phyloP scores from a whole-genome alignment of 2,113 vertebrate species.

The Otolemur garnettii region DNA sequence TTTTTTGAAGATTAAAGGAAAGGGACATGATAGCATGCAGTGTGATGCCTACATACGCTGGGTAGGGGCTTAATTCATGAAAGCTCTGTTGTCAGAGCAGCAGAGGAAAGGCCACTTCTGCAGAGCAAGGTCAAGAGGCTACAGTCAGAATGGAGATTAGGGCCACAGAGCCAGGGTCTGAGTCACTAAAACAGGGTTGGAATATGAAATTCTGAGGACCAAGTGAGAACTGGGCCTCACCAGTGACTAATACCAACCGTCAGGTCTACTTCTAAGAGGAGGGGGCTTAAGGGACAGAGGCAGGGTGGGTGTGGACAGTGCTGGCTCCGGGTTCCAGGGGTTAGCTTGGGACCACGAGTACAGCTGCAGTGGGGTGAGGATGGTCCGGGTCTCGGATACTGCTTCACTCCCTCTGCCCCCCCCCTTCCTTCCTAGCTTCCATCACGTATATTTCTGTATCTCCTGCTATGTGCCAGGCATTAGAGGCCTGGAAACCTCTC shows the following conservation, averaged over 20 bases:
- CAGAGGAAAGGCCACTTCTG: not conserved
- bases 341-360: not conserved
- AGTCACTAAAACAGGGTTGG: not conserved
- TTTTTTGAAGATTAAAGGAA: not conserved
- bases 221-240: not conserved
- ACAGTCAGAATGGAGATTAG: not conserved
- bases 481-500: not conserved
- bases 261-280: not conserved
- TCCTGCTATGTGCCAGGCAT: not conserved
- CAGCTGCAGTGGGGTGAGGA: not conserved
- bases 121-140: not conserved
- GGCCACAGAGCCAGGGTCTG: not conserved
- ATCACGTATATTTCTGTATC: not conserved
- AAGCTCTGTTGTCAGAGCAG: not conserved
- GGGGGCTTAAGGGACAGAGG: not conserved
- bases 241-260: not conserved
- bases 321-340: not conserved
- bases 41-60: not conserved
- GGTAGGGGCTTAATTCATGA: not conserved
- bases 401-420: not conserved
- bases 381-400: not conserved
- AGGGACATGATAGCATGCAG: not conserved
- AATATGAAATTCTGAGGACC: not conserved
- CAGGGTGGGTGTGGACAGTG: not conserved
- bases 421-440: not conserved